Evolutionary conservation across 2,113 vertebrate species (phyloP).

Genomic region (Asarcornis scutulata): DNA sequence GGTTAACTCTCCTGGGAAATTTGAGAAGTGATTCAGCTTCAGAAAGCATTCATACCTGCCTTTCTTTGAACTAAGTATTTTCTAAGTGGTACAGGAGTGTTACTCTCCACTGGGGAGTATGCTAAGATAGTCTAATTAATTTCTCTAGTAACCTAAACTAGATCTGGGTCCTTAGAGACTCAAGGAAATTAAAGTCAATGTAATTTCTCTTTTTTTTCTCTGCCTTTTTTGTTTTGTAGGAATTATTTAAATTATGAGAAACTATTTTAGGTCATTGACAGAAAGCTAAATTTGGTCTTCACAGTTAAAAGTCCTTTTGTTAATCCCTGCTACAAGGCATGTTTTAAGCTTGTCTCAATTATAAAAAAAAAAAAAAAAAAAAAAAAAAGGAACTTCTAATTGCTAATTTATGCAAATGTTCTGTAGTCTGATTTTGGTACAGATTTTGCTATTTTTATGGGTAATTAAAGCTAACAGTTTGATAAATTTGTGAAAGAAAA

Average conservation of each 20-base stretch:
- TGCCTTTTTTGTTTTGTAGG: background rate
- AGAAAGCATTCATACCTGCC: background rate
- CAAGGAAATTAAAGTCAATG: slow-evolving; percentile 21
- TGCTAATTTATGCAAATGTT: slow-evolving; percentile 18
- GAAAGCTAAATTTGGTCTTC: slow-evolving; percentile 36
- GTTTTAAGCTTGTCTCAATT: slow-evolving; percentile 19
- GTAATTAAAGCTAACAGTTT: background rate
- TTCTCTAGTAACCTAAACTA: slow-evolving; percentile 38
- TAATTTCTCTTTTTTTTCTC: background rate
- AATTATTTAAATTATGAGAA: slow-evolving; percentile 23
- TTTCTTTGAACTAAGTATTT: slow-evolving; percentile 10
- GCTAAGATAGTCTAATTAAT: slow-evolving; percentile 50
- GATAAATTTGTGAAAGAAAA: background rate
- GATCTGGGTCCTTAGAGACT: background rate
- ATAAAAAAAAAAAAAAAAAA: background rate
- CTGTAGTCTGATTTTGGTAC: background rate
- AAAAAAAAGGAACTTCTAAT: background rate
- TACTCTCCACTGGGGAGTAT: background rate
- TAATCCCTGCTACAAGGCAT: background rate
- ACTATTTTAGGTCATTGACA: slow-evolving; percentile 13
- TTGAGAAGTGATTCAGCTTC: slow-evolving; percentile 4
- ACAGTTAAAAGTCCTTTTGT: background rate
- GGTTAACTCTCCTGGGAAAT: slow-evolving; percentile 31
- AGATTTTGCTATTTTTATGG: background rate
- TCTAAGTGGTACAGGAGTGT: background rate